A percentile compares a stretch with the other conserved stretches of the same genome.
These are phyloP conservation scores for Eupithecia tripunctaria DNA, from an alignment of 2,888 invertebrate genomes.

Conservation along the genomic window DNA sequence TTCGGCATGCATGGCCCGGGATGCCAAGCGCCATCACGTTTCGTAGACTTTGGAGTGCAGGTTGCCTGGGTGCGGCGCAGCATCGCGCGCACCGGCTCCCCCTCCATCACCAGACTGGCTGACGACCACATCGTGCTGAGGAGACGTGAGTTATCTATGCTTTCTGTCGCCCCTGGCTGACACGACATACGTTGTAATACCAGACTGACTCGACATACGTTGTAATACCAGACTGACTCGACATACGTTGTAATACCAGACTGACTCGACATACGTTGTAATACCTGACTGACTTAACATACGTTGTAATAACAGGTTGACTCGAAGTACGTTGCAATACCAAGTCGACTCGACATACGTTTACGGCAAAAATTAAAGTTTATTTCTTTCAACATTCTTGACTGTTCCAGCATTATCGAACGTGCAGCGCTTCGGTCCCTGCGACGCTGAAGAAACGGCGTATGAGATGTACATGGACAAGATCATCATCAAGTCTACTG, in stretches of 20 bases:
- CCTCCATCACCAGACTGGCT: constrained; percentile 57
- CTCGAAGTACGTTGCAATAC: too few species aligned
- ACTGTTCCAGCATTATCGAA: constrained; percentile 45
- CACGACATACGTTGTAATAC: constrained; percentile 37
- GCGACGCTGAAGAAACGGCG: constrained; percentile 55
- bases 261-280: too few species aligned
- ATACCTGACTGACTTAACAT: too few species aligned
- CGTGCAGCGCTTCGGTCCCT: constrained; percentile 60
- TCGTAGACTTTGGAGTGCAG: constrained; percentile 62
- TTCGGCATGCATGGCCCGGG: constrained; percentile 66
- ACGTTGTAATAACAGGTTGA: too few species aligned
- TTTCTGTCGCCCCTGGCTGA: constrained; percentile 16
- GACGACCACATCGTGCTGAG: constrained; percentile 56
- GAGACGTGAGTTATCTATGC: constrained; percentile 45
- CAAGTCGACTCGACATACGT: too few species aligned
- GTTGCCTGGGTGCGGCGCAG: constrained; percentile 55
- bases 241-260: too few species aligned
- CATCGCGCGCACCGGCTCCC: constrained; percentile 53
- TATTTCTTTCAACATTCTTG: too few species aligned
- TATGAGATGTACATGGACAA: constrained; percentile 52
- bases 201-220: too few species aligned
- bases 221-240: too few species aligned
- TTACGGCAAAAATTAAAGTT: too few species aligned
- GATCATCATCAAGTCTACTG: constrained; percentile 18
- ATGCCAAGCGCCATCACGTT: constrained; percentile 60